Conservation (phyloP, 2,113 vertebrate species). For the Xerus inauris region DNA sequence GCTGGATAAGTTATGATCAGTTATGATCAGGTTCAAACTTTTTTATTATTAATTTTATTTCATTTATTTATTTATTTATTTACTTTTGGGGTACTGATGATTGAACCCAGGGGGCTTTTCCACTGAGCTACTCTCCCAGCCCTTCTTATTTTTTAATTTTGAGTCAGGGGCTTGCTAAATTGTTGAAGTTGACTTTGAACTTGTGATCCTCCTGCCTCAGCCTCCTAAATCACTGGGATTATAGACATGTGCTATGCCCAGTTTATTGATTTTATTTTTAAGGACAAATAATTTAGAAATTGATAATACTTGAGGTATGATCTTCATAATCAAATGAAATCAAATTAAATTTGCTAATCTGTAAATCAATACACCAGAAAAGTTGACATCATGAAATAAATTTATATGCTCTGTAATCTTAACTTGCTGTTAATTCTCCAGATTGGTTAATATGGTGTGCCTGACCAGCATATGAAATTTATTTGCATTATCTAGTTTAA, state of each 20-base stretch:
- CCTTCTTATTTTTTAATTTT: no score
- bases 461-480: background rate
- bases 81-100: no score
- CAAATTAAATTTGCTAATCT: background rate
- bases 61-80: no score
- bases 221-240: no score
- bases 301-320: background rate
- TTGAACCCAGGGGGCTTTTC: no score
- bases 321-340: background rate
- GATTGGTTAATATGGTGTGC: background rate
- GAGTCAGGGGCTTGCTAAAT: no score
- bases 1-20: background rate
- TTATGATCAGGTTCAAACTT: background rate
- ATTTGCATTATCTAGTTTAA: background rate
- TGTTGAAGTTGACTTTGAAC: no score
- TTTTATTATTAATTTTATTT: slow-evolving; percentile 47
- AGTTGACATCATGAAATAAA: background rate
- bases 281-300: background rate
- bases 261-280: background rate
- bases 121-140: no score
- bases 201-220: no score
- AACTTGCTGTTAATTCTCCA: background rate
- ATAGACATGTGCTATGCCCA: no score
- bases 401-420: background rate
- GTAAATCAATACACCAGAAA: slow-evolving; percentile 29